Conservation (phyloP, 2,888 invertebrate species). For the Allolobophora icterica region DNA sequence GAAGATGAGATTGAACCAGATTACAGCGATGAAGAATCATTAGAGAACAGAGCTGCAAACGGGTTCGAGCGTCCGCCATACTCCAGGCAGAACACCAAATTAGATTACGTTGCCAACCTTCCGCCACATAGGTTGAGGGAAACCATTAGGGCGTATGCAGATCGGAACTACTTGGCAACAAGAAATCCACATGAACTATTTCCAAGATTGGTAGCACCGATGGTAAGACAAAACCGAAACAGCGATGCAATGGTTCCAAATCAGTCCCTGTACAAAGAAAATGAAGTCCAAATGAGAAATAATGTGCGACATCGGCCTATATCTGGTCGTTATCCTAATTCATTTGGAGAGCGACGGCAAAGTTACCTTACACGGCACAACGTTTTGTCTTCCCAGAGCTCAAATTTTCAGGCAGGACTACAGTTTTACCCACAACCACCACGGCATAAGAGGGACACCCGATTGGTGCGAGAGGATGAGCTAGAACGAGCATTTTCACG, state of each 20-base stretch:
- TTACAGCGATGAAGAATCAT: not conserved
- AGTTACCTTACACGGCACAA: not conserved
- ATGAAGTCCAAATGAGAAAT: not conserved
- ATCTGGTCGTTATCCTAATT: not conserved
- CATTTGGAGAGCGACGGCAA: not conserved
- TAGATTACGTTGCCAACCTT: not conserved
- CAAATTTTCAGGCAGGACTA: not conserved
- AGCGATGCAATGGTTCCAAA: not conserved
- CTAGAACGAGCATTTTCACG: conserved; percentile 14
- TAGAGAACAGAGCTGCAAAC: not conserved
- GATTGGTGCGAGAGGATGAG: not conserved
- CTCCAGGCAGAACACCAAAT: not conserved
- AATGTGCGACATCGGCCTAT: not conserved
- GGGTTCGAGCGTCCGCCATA: not conserved
- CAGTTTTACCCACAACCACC: not conserved
- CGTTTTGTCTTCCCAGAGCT: not conserved
- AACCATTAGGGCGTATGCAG: not conserved
- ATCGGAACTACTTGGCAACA: not conserved
- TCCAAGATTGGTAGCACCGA: not conserved
- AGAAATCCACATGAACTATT: not conserved
- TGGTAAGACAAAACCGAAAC: not conserved
- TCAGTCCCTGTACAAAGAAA: not conserved
- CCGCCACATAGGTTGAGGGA: conserved; percentile 4
- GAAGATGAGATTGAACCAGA: conserved; percentile 14
- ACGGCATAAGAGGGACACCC: not conserved